phyloP scores from a whole-genome alignment of 2,113 vertebrate species.

The Mellivora capensis region DNA sequence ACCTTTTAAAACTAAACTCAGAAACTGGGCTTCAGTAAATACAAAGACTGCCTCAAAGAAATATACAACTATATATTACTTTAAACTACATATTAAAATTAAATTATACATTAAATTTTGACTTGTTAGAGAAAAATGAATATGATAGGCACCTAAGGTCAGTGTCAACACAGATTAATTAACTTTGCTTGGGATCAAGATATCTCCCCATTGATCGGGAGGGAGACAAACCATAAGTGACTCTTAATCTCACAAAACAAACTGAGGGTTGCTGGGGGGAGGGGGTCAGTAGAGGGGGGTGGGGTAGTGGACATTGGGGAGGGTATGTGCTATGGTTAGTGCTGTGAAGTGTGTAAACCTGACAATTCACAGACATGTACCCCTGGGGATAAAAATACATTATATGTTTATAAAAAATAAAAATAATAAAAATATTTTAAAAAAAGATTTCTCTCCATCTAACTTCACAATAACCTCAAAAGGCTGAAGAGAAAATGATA shows the following conservation, averaged over 20 bases:
- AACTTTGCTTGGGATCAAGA: neutral
- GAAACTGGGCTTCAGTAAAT: neutral
- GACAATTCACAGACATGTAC: too few relatives aligned
- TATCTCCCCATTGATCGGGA: too few relatives aligned
- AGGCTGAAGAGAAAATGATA: neutral
- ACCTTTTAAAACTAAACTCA: neutral
- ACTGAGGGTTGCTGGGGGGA: too few relatives aligned
- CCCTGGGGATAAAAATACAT: too few relatives aligned
- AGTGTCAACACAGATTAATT: slow-evolving; percentile 5
- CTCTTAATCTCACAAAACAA: too few relatives aligned
- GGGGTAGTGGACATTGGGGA: too few relatives aligned
- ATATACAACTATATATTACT: neutral
- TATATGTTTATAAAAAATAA: too few relatives aligned
- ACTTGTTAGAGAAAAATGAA: neutral
- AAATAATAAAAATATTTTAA: too few relatives aligned
- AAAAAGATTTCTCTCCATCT: neutral
- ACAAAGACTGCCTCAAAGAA: neutral
- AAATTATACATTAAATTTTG: neutral
- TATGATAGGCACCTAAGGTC: neutral
- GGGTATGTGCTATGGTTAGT: too few relatives aligned
- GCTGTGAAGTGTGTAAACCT: too few relatives aligned
- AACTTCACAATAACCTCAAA: neutral
- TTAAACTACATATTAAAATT: neutral
- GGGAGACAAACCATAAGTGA: too few relatives aligned
- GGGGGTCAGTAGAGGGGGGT: too few relatives aligned